These are phyloP conservation scores for Pseudochaenichthys georgianus DNA, from an alignment of 2,797 vertebrate genomes.

Conservation along the genomic window DNA sequence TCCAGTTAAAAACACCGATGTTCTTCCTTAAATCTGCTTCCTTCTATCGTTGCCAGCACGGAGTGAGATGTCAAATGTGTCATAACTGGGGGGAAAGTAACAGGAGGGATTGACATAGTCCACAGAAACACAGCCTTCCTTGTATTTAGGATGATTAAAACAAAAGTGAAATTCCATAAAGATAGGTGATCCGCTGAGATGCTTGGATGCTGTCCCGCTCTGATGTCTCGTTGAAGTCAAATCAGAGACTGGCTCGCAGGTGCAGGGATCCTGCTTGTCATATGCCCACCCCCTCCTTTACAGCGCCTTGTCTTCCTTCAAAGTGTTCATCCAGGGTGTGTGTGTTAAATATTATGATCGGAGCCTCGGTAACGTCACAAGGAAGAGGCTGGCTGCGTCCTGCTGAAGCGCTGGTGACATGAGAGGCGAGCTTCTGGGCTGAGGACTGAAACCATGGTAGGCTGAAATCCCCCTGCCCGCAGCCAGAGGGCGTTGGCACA, in stretches of 20 bases:
- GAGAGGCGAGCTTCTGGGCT: constrained; percentile 80
- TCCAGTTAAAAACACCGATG: constrained; percentile 57
- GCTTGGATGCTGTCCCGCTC: constrained; percentile 56
- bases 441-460: constrained; percentile 45
- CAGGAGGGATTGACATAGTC: constrained; percentile 20
- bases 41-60: constrained; percentile 56
- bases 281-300: constrained; percentile 53
- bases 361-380: constrained; percentile 92
- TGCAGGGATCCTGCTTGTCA: constrained; percentile 73
- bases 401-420: constrained; percentile 83
- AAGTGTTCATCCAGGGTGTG: constrained; percentile 81
- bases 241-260: constrained; percentile 75
- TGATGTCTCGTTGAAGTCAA: constrained; percentile 46
- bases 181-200: constrained; percentile 58
- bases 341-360: constrained; percentile 93
- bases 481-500: constrained; percentile 84
- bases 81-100: constrained; percentile 52
- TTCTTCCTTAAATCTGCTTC: constrained; percentile 73
- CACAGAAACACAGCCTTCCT: constrained; percentile 18
- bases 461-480: constrained; percentile 77
- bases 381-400: constrained; percentile 92
- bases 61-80: constrained; percentile 59
- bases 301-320: constrained; percentile 64
- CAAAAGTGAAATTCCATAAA: not conserved
- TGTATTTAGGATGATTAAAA: not conserved